Percentiles rank a stretch among this genome's conserved stretches.
Evolutionary conservation across 2,888 invertebrate species (phyloP).

Genomic region (Cryptocheilus praepositus): DNA sequence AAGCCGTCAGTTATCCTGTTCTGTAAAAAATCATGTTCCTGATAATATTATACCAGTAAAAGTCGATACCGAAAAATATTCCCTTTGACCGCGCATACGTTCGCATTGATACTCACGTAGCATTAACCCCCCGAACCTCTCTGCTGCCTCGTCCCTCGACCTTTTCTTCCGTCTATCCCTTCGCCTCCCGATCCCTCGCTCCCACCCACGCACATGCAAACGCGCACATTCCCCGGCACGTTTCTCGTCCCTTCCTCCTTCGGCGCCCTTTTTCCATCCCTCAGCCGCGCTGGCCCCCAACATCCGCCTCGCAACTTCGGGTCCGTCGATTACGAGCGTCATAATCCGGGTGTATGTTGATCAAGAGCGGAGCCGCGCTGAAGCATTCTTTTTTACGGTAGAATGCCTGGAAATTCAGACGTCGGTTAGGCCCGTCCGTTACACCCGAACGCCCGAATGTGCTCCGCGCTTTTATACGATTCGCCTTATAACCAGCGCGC

Average conservation of each 20-base stretch:
- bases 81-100: slow-evolving; percentile 12
- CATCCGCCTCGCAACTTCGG: neutral
- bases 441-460: too few species aligned
- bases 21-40: too few species aligned
- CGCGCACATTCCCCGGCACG: neutral
- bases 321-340: neutral
- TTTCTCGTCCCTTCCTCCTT: neutral
- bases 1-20: too few species aligned
- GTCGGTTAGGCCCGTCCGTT: too few species aligned
- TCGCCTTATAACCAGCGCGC: too few species aligned
- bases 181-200: slow-evolving; percentile 17
- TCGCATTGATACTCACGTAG: neutral
- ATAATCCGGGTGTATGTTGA: too few species aligned
- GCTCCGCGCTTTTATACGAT: too few species aligned
- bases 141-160: neutral
- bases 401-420: too few species aligned
- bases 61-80: too few species aligned
- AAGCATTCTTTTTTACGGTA: too few species aligned
- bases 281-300: neutral
- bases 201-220: neutral
- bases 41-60: too few species aligned
- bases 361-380: too few species aligned
- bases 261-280: neutral
- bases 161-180: slow-evolving; percentile 22
- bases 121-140: slow-evolving; percentile 2